phyloP scores from a whole-genome alignment of 2,797 vertebrate species.

The Notoglanidium macrostoma region DNA sequence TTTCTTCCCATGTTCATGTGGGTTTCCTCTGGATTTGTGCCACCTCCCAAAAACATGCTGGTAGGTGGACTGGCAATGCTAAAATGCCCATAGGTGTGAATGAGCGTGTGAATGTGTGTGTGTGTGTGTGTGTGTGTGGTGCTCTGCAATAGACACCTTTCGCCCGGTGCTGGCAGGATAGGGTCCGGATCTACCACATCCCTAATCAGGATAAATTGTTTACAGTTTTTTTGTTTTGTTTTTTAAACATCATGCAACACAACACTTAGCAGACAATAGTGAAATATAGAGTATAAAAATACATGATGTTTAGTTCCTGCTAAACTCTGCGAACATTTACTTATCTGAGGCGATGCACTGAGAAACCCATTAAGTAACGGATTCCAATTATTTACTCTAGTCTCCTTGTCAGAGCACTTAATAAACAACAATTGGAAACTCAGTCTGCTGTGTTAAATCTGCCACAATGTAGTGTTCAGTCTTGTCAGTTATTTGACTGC shows the following conservation, averaged over 20 bases:
- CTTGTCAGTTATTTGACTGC: slow-evolving; percentile 33
- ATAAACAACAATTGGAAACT: slow-evolving; percentile 42
- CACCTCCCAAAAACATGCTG: neutral
- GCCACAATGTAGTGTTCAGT: slow-evolving; percentile 35
- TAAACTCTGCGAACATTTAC: slow-evolving; percentile 29
- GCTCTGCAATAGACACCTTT: neutral
- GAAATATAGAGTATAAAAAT: slow-evolving; percentile 6
- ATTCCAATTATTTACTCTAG: slow-evolving; percentile 45
- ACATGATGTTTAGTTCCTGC: slow-evolving; percentile 8
- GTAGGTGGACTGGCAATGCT: neutral
- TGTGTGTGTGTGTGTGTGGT: neutral
- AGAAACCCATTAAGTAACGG: slow-evolving; percentile 26
- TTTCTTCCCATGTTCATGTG: neutral
- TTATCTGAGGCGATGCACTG: slow-evolving; percentile 14
- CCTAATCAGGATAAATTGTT: neutral
- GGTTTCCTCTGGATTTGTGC: slow-evolving; percentile 4
- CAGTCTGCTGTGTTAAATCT: slow-evolving; percentile 46
- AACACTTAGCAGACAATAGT: neutral
- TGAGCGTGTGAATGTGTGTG: slow-evolving; percentile 16
- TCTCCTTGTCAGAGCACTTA: slow-evolving; percentile 33
- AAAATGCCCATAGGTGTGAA: slow-evolving; percentile 4
- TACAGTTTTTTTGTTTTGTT: neutral
- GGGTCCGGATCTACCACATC: neutral
- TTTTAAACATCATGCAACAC: neutral
- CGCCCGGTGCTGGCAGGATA: neutral